Base-by-base conservation (phyloP, 2,888 invertebrate species). In the Polyploca ridens region DNA sequence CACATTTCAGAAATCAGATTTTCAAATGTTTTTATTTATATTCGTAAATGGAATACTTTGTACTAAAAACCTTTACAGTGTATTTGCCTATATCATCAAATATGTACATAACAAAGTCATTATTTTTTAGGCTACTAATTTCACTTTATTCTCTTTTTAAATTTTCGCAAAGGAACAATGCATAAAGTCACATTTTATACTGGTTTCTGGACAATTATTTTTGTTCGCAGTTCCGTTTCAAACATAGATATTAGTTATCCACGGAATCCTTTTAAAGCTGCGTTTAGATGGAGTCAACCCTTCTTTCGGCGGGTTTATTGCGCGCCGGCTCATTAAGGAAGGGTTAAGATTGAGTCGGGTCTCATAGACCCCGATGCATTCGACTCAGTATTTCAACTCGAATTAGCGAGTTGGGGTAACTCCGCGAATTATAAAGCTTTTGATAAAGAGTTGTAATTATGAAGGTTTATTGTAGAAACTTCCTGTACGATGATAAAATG, bases 301-400 rank as follows among this genome's bases (percentile, higher is more conserved):
- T 81, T 74, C 74, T 72, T 70, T 65, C 68, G 69, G 70, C 69
- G 69, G 71, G 66, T 78, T 77, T 77, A 82, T 75, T 77, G 65
- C 71, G 65, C 60, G 82, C 78, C 79, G 72, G 76, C 82, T 86
- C 86, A 84, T 87, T 87, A 84, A 80, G 74, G 78, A 84, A 86
- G 90, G 89, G 90, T 87, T 89, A 83, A 83, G 81, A 85, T 82
- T 78, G 82, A 85, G 76, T 72, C 71, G 68, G 78, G 79, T 73
- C 79, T 78, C 76, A 73, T 74, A 68, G 71, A 77, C 83, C 78
- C 79, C 74, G 71, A 66, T 77, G 76, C 74, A 76, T 71, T 69
- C 76, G 81, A 49, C 19, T 78, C 88, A 86, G 83, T 84, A 84
- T 87, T 88, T 87, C 79, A 87, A 85, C 73, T 72, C 74, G 78